phyloP scores from a whole-genome alignment of 2,888 invertebrate species.

The Chaetoderma sp. region DNA sequence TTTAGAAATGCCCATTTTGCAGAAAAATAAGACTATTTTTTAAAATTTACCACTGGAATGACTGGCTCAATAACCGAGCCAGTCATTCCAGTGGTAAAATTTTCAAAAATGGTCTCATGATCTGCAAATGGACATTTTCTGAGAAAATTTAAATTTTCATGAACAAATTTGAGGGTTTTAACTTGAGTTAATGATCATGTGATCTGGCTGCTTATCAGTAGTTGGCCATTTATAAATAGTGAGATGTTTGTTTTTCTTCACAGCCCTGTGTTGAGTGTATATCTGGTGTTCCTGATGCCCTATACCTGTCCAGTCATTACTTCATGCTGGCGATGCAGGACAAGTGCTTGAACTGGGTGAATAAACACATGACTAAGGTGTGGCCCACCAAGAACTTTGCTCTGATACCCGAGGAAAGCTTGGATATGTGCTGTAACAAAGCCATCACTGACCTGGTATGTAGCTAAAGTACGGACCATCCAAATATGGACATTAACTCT shows the following conservation, averaged over 20 bases:
- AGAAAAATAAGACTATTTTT: no score
- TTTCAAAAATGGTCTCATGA: no score
- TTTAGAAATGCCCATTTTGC: no score
- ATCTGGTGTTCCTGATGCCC: slow-evolving; percentile 87
- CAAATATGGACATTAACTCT: neutral
- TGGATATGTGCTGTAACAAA: slow-evolving; percentile 55
- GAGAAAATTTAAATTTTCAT: no score
- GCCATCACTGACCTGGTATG: slow-evolving; percentile 53
- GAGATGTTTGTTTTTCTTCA: slow-evolving; percentile 55
- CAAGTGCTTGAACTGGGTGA: slow-evolving; percentile 88
- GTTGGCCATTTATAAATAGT: no score
- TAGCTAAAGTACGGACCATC: slow-evolving; percentile 44
- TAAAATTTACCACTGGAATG: no score
- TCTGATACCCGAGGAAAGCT: slow-evolving; percentile 80
- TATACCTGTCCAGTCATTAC: slow-evolving; percentile 86
- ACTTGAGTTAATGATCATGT: no score
- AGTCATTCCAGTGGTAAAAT: no score
- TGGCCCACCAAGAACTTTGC: slow-evolving; percentile 94
- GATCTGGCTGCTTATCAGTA: no score
- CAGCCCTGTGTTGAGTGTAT: slow-evolving; percentile 91
- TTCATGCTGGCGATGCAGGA: slow-evolving; percentile 88
- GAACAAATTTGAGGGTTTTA: no score
- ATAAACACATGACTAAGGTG: slow-evolving; percentile 85
- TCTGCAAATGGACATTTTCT: no score
- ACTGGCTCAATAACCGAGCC: no score